Conservation (phyloP, 2,888 invertebrate genomes). For the Ennomos quercinarius region DNA sequence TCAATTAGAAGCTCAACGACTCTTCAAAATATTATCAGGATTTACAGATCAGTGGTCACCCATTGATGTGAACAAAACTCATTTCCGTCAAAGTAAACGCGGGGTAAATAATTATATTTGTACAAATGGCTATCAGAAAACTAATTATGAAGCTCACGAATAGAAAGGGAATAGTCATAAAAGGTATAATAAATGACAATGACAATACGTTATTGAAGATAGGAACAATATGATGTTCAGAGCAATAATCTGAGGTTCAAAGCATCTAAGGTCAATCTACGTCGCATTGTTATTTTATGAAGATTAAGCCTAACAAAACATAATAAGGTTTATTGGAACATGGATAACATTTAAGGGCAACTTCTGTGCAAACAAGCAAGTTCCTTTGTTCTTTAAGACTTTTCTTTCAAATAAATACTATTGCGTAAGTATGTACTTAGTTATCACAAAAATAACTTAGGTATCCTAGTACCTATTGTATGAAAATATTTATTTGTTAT, state of each 20-base stretch:
- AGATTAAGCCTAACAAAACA: too few species aligned
- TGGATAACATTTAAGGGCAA: too few species aligned
- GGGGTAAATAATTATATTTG: constrained; percentile 2
- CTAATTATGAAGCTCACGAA: constrained; percentile 7
- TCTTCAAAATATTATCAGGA: constrained; percentile 9
- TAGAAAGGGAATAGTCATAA: constrained; percentile 8
- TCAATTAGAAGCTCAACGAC: constrained; percentile 2
- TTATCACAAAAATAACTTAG: too few species aligned
- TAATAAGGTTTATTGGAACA: too few species aligned
- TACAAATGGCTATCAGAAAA: constrained; percentile 11
- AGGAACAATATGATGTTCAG: not conserved
- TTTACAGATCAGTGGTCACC: constrained; percentile 20
- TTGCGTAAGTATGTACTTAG: too few species aligned
- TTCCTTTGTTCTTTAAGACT: too few species aligned
- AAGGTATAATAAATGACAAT: constrained; percentile 1
- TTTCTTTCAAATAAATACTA: too few species aligned
- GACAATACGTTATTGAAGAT: constrained; percentile 1
- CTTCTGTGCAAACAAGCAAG: too few species aligned
- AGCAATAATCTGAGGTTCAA: not conserved
- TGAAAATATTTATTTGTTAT: too few species aligned
- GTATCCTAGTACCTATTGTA: too few species aligned
- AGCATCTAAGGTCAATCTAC: not conserved
- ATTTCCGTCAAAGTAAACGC: constrained; percentile 22
- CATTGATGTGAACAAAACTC: constrained; percentile 18
- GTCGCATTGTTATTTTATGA: too few species aligned